A percentile compares a stretch with the other conserved stretches of the same genome.
Conservation (phyloP, 2,888 invertebrate genomes). For the Quadroppia sp. region DNA sequence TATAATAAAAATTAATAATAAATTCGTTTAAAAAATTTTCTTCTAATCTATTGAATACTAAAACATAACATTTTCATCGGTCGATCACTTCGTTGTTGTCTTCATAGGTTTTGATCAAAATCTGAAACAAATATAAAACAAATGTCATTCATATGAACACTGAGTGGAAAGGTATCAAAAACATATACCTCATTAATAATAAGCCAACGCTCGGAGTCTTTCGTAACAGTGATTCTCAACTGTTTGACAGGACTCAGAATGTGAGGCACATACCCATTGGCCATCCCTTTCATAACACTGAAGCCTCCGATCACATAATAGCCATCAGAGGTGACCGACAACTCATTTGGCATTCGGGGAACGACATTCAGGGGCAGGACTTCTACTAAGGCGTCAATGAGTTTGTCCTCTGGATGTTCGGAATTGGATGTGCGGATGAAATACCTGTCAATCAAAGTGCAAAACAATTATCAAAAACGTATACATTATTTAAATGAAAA, state of each 20-base stretch:
- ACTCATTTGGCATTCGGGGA: slow-evolving; percentile 43
- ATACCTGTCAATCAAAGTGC: slow-evolving; percentile 33
- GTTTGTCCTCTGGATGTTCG: slow-evolving; percentile 80
- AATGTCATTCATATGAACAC: background rate
- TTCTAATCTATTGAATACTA: background rate
- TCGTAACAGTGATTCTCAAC: slow-evolving; percentile 71
- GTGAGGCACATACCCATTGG: slow-evolving; percentile 46
- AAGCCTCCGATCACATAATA: slow-evolving; percentile 45
- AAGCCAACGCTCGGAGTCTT: slow-evolving; percentile 80
- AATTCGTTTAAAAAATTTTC: background rate
- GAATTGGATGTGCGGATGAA: slow-evolving; percentile 75
- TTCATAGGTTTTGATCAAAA: slow-evolving; percentile 23
- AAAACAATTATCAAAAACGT: too few species aligned
- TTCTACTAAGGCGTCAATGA: slow-evolving; percentile 81
- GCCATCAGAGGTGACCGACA: slow-evolving; percentile 44
- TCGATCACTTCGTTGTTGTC: background rate
- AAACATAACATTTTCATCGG: background rate
- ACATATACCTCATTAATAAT: slow-evolving; percentile 75
- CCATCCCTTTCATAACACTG: slow-evolving; percentile 45
- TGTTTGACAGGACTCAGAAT: slow-evolving; percentile 59
- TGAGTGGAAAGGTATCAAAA: background rate
- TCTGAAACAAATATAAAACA: slow-evolving; percentile 10
- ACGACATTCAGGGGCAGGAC: slow-evolving; percentile 59
- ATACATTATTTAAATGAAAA: too few species aligned
- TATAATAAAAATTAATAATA: too few species aligned